Conservation (phyloP, 2,888 invertebrate species). For the Tupiocoris notatus region DNA sequence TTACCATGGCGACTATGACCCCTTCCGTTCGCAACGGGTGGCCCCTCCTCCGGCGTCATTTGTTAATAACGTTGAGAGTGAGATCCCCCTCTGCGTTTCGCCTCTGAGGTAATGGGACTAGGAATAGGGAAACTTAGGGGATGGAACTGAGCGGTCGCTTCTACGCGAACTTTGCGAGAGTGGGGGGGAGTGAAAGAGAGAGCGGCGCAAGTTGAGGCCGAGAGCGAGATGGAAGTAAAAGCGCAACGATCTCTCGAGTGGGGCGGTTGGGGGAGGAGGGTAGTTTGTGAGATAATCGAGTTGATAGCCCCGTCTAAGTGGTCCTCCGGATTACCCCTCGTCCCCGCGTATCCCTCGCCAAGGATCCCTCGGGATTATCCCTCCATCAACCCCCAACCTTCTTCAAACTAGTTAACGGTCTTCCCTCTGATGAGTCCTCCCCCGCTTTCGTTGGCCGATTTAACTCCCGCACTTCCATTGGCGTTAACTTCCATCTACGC, state of each 20-base stretch:
- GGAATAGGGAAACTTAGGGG: constrained; percentile 1
- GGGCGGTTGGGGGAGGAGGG: constrained; percentile 1
- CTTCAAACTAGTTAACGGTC: constrained; percentile 36
- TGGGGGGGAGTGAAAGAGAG: background rate
- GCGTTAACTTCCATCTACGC: background rate
- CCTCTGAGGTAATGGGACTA: background rate
- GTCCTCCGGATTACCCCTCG: constrained; percentile 35
- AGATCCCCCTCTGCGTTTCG: background rate
- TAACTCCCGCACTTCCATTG: constrained; percentile 17
- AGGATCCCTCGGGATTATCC: constrained; percentile 19
- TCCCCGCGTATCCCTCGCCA: background rate
- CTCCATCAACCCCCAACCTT: background rate
- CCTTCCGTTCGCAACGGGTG: constrained; percentile 8
- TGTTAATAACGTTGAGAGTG: constrained; percentile 27
- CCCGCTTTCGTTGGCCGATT: constrained; percentile 25
- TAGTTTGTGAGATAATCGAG: constrained; percentile 41
- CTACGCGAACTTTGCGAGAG: background rate
- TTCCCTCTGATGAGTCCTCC: constrained; percentile 32
- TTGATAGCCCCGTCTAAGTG: constrained; percentile 39
- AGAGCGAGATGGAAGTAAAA: constrained; percentile 3
- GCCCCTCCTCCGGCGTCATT: constrained; percentile 39
- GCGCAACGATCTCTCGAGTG: constrained; percentile 1
- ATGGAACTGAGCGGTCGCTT: constrained; percentile 7
- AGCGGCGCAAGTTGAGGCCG: too few species aligned
- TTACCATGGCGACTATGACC: constrained; percentile 31